Percentiles rank a stretch among this genome's conserved stretches.
These are phyloP conservation scores for Carcharodon carcharias DNA, from an alignment of 2,797 vertebrate genomes.

Conservation along the genomic window DNA sequence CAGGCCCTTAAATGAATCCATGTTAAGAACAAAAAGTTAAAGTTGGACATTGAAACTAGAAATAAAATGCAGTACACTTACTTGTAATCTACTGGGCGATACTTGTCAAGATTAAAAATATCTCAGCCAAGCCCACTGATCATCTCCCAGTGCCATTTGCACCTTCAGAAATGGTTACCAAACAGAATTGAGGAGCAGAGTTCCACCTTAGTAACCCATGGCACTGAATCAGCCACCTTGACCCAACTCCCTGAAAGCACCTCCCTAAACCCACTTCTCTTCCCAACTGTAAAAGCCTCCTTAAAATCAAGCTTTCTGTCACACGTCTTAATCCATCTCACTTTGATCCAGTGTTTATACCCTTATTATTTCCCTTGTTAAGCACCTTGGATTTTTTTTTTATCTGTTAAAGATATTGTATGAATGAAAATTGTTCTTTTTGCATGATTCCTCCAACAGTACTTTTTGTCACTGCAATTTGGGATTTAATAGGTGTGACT, in stretches of 20 bases:
- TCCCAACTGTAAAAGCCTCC: not conserved
- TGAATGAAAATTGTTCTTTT: not conserved
- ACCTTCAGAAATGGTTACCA: not conserved
- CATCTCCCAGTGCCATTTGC: not conserved
- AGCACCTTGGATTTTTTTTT: not conserved
- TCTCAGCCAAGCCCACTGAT: not conserved
- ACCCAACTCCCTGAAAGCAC: not conserved
- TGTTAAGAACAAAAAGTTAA: too few species aligned
- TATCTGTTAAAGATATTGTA: not conserved
- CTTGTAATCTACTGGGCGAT: too few species aligned
- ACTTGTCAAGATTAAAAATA: not conserved
- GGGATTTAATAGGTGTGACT: not conserved
- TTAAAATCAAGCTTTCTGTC: not conserved
- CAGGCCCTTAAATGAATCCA: too few species aligned
- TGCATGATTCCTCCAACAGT: not conserved
- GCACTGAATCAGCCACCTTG: not conserved
- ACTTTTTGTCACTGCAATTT: not conserved
- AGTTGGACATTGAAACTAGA: too few species aligned
- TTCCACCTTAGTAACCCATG: not conserved
- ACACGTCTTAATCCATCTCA: not conserved
- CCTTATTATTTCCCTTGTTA: not conserved
- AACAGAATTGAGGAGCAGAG: not conserved
- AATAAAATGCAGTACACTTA: too few species aligned
- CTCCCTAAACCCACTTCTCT: not conserved
- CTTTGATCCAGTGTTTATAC: not conserved